Evolutionary conservation across 2,888 invertebrate genomes (phyloP), one percentile per base, ranked within the genome.

Genomic region (Nephrocerus scutellatus): DNA sequence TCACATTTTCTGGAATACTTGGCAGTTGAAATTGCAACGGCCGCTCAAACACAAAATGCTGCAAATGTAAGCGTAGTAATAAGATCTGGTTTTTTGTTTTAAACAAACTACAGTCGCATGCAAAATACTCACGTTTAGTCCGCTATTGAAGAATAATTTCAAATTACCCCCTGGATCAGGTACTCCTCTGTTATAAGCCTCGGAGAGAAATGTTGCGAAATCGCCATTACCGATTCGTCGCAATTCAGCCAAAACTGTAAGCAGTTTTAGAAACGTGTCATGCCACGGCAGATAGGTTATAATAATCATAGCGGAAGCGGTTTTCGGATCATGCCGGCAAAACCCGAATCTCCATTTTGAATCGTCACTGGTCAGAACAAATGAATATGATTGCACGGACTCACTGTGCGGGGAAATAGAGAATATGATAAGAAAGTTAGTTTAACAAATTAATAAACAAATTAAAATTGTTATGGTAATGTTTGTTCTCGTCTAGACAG

Each of bases 271-370:
- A 74, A 97, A 96, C 59, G 85, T 84, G 70, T 93, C 92, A 65
- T 93, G 93, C 95, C 95, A 97, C 53, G 95, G 95, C 59, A 96
- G 74, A 65, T 84, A 87, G 60, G 95, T 95, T 51, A 86, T 72
- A 51, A 90, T 70, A 30, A 90, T 83, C 63, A 89, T 72, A 43
- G 92, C 87, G 14, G 87, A 85, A 61, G 88, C 82, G 16, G 84
- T 80, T 63, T 85, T 84, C 5, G 93, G 89, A 64, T 95, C 90
- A 67, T 91, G 92, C 18, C 97, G 83, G 67, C 95, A 96, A 70
- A 91, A 97, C 50, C 96, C 96, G 74, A 91, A 98, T 24, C 91
- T 91, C 80, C 91, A 96, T 72, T 91, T 92, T 18, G 93, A 90
- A 63, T 93, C 91, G 54, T 84, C 77, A 54, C 88, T 91, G 16